A percentile compares a stretch with the other conserved stretches of the same genome.
phyloP scores from a whole-genome alignment of 2,888 invertebrate species.

The Archips crataeganus region DNA sequence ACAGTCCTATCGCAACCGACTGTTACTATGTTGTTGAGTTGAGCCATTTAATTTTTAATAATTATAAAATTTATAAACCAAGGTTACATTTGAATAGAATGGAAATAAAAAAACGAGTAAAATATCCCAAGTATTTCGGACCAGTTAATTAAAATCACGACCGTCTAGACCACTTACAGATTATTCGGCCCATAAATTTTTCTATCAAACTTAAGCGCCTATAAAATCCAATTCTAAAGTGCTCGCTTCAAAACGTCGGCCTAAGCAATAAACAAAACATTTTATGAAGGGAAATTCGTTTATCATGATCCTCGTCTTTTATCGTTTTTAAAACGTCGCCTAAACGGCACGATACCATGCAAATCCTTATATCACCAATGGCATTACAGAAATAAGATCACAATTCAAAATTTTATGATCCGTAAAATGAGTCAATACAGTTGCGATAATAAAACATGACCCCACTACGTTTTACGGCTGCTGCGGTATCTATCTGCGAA shows the following conservation, averaged over 20 bases:
- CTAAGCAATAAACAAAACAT: constrained; percentile 10
- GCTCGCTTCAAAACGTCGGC: constrained; percentile 1
- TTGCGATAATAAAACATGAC: constrained; percentile 52
- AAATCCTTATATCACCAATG: constrained; percentile 51
- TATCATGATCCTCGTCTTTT: constrained; percentile 21
- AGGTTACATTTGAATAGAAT: too few relatives aligned
- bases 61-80: too few relatives aligned
- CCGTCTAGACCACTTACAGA: constrained; percentile 17
- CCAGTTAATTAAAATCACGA: constrained; percentile 5
- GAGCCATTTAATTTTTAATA: too few relatives aligned
- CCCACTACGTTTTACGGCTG: constrained; percentile 50
- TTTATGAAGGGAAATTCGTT: constrained; percentile 13
- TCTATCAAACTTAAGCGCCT: constrained; percentile 13
- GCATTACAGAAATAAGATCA: constrained; percentile 50
- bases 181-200: constrained; percentile 13
- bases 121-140: background rate
- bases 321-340: constrained; percentile 38
- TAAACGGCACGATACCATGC: constrained; percentile 55
- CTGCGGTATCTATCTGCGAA: constrained; percentile 50
- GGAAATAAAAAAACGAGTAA: background rate
- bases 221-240: constrained; percentile 15
- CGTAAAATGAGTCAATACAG: constrained; percentile 60
- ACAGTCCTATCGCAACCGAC: too few relatives aligned
- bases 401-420: constrained; percentile 61
- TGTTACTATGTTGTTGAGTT: too few relatives aligned